Conservation (phyloP, 2,888 invertebrate species). For the Perizoma affinitatum region DNA sequence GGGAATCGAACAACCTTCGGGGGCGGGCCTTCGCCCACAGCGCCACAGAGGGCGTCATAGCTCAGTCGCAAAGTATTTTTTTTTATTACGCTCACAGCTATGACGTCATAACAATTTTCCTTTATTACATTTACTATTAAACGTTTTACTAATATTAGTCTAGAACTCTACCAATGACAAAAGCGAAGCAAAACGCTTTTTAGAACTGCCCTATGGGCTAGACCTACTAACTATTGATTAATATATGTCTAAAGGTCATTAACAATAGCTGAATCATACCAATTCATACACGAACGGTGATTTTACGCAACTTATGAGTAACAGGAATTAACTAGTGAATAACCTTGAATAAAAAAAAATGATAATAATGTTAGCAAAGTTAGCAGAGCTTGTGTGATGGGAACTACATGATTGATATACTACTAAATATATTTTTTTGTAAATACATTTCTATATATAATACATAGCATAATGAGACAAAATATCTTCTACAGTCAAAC, state of each 20-base stretch:
- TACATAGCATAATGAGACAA: too few relatives aligned
- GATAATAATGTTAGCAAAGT: too few relatives aligned
- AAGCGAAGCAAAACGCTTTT: constrained; percentile 34
- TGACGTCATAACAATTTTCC: neutral
- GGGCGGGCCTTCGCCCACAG: too few relatives aligned
- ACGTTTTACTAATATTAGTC: neutral
- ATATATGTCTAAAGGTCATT: constrained; percentile 43
- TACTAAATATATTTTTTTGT: too few relatives aligned
- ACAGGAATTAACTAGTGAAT: constrained; percentile 45
- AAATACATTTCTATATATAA: too few relatives aligned
- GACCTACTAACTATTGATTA: constrained; percentile 4
- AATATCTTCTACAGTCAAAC: too few relatives aligned
- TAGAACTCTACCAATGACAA: constrained; percentile 23
- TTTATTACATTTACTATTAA: neutral
- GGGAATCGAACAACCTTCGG: too few relatives aligned
- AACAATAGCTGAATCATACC: constrained; percentile 58
- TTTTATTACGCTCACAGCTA: neutral
- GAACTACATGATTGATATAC: too few relatives aligned
- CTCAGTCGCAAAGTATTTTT: neutral
- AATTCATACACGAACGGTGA: constrained; percentile 42
- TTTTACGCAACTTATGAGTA: constrained; percentile 56
- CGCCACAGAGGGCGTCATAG: neutral
- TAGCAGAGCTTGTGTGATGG: too few relatives aligned
- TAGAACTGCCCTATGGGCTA: constrained; percentile 47
- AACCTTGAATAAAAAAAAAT: constrained; percentile 61